A percentile compares a stretch with the other conserved stretches of the same genome.
phyloP scores from a whole-genome alignment of 2,113 vertebrate genomes.

The Odontophorus gujanensis region DNA sequence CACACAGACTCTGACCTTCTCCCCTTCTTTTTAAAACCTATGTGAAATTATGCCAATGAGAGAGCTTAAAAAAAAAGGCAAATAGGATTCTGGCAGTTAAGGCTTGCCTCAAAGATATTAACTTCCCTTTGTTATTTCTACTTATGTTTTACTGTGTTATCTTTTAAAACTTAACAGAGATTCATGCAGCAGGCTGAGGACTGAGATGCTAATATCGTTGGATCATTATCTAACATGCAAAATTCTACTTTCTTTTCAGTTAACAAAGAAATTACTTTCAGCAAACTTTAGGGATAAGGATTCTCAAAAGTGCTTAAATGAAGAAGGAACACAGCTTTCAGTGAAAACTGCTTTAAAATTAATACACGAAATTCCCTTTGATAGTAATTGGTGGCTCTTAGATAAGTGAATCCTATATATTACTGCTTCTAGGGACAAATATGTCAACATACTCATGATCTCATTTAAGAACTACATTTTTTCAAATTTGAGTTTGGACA shows the following conservation, averaged over 20 bases:
- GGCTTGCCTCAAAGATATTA: neutral
- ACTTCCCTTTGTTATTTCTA: neutral
- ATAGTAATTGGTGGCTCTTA: neutral
- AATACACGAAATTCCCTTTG: neutral
- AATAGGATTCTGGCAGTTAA: neutral
- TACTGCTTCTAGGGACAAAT: neutral
- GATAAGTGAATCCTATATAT: neutral
- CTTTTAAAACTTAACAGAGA: slow-evolving; percentile 8
- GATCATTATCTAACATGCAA: neutral
- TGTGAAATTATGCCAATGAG: neutral
- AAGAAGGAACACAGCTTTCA: neutral
- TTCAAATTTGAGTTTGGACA: neutral
- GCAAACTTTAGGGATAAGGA: neutral
- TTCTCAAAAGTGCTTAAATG: neutral
- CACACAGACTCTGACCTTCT: neutral
- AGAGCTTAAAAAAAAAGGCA: neutral
- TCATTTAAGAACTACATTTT: neutral
- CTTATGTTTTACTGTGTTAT: neutral
- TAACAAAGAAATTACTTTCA: slow-evolving; percentile 10
- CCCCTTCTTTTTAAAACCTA: neutral
- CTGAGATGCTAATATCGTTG: neutral
- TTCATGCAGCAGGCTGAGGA: neutral
- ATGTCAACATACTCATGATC: neutral
- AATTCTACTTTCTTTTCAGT: neutral
- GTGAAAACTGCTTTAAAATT: neutral